phyloP scores from a whole-genome alignment of 1,140 invertebrate genomes.

The Orchesella cincta region DNA sequence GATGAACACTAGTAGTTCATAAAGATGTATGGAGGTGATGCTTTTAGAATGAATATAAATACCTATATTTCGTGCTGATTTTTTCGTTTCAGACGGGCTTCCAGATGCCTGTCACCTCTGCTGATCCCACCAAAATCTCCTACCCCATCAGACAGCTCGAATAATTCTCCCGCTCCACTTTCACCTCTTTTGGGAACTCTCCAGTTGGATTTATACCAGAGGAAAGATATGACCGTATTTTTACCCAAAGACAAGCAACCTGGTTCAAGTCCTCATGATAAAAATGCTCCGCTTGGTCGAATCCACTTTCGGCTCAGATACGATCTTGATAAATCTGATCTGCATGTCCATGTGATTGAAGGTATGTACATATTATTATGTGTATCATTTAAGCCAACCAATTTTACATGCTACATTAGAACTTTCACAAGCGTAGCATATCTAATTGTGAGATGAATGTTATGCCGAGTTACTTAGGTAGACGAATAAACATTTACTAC shows the following conservation, averaged over 20 bases:
- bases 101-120: conserved; percentile 69
- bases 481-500: no score
- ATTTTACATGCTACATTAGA: no score
- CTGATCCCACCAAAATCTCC: conserved; percentile 64
- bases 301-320: conserved; percentile 83
- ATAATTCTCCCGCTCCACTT: conserved; percentile 57
- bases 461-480: no score
- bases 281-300: conserved; percentile 67
- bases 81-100: conserved; percentile 27
- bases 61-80: conserved; percentile 3
- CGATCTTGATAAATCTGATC: conserved; percentile 83
- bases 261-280: conserved; percentile 57
- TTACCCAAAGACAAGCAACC: conserved; percentile 59
- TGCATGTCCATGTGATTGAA: conserved; percentile 85
- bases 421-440: no score
- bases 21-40: no score
- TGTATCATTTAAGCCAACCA: no score
- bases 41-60: no score
- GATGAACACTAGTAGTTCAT: no score
- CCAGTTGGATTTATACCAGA: conserved; percentile 80
- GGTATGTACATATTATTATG: conserved; percentile 63
- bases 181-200: conserved; percentile 78
- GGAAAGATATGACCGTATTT: conserved; percentile 72
- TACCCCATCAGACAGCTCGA: conserved; percentile 36
- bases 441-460: no score